These are phyloP conservation scores for Lasioglossum morio DNA, from an alignment of 2,888 invertebrate species.

Conservation along the genomic window DNA sequence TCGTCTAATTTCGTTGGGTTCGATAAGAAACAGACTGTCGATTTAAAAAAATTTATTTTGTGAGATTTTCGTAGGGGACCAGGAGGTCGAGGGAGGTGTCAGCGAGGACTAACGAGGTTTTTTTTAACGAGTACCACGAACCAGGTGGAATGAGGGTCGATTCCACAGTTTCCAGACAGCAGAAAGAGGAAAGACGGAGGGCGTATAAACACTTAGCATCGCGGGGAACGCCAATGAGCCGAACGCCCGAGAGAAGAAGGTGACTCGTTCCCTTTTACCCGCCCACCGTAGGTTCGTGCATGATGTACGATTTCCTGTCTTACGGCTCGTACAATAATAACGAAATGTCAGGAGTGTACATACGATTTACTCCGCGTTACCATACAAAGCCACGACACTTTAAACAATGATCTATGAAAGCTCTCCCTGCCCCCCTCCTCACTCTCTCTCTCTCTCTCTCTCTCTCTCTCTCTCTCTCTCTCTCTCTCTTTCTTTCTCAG, in stretches of 20 bases:
- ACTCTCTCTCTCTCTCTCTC: neutral
- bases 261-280: slow-evolving; percentile 75
- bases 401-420: slow-evolving; percentile 70
- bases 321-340: slow-evolving; percentile 72
- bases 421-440: slow-evolving; percentile 14
- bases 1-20: no score
- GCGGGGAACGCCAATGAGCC: slow-evolving; percentile 66
- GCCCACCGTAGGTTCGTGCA: slow-evolving; percentile 72
- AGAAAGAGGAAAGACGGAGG: slow-evolving; percentile 43
- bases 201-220: slow-evolving; percentile 65
- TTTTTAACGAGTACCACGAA: neutral
- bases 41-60: neutral
- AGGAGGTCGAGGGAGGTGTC: neutral
- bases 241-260: slow-evolving; percentile 64
- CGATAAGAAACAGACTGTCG: no score
- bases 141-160: slow-evolving; percentile 20
- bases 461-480: neutral
- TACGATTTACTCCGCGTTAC: slow-evolving; percentile 73
- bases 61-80: neutral
- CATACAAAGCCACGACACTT: slow-evolving; percentile 70
- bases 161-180: slow-evolving; percentile 25
- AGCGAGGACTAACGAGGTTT: neutral
- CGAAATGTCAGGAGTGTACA: slow-evolving; percentile 74
- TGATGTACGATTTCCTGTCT: slow-evolving; percentile 76
- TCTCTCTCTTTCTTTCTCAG: neutral